These are phyloP conservation scores for Spisula solida DNA, from an alignment of 2,888 invertebrate species.

Conservation along the genomic window DNA sequence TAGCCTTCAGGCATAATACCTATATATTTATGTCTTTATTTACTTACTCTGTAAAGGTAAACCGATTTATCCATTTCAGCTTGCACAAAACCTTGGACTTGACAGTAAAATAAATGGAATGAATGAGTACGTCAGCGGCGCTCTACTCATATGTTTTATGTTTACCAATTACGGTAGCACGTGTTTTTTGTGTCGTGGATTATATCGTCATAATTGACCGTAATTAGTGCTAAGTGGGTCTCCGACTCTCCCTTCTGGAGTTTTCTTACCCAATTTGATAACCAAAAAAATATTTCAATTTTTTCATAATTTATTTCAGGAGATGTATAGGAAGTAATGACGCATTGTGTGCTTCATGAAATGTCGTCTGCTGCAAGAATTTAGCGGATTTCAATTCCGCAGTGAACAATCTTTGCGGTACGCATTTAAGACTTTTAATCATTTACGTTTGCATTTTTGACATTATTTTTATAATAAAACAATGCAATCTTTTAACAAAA, in stretches of 20 bases:
- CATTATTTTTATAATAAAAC: no score
- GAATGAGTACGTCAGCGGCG: neutral
- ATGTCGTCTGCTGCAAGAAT: neutral
- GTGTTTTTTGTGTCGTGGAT: neutral
- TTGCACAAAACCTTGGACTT: neutral
- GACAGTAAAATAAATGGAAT: neutral
- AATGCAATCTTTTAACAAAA: no score
- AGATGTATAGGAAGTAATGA: neutral
- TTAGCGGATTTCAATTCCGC: neutral
- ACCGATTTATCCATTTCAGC: neutral
- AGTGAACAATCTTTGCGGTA: slow-evolving; percentile 16
- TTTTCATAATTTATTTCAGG: neutral
- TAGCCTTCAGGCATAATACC: neutral
- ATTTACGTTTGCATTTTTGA: no score
- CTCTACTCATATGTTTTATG: neutral
- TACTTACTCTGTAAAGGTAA: neutral
- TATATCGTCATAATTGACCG: neutral
- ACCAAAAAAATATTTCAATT: neutral
- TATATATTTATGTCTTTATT: neutral
- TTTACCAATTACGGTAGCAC: neutral
- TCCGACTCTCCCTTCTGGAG: neutral
- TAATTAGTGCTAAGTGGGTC: neutral
- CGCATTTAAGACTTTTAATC: neutral
- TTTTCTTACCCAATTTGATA: neutral
- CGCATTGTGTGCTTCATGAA: neutral